phyloP scores from a whole-genome alignment of 1,140 invertebrate species.

The Hycleus cichorii region DNA sequence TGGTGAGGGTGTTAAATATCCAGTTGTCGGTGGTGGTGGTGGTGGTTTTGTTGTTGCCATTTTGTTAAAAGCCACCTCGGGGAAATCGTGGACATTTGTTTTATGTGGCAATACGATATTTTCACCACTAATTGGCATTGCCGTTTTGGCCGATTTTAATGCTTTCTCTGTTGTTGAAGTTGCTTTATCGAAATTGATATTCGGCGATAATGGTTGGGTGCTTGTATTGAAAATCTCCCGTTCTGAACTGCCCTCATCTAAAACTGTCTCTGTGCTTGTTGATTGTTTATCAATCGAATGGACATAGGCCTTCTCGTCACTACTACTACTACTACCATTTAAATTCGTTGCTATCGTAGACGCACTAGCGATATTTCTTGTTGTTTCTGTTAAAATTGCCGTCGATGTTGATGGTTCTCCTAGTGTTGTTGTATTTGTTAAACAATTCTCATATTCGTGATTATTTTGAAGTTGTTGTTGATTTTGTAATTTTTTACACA shows the following conservation, averaged over 20 bases:
- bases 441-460: background rate
- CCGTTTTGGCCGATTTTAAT: conserved; percentile 38
- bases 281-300: conserved; percentile 1
- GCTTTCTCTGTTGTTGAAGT: conserved; percentile 30
- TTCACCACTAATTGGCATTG: conserved; percentile 39
- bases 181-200: conserved; percentile 34
- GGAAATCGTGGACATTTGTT: conserved; percentile 37
- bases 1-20: too few relatives aligned
- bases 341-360: too few relatives aligned
- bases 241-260: conserved; percentile 59
- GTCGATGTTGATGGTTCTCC: background rate
- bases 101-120: conserved; percentile 40
- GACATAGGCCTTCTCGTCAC: background rate
- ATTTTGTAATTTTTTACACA: conserved; percentile 41
- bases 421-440: too few relatives aligned
- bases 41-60: background rate
- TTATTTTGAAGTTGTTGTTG: background rate
- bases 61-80: conserved; percentile 41
- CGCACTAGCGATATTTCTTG: too few relatives aligned
- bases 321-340: too few relatives aligned
- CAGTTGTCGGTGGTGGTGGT: background rate
- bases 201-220: conserved; percentile 31
- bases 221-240: conserved; percentile 52
- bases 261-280: conserved; percentile 13
- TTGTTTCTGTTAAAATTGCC: background rate